phyloP scores from a whole-genome alignment of 1,140 invertebrate genomes.

The Polypedilum pembai region DNA sequence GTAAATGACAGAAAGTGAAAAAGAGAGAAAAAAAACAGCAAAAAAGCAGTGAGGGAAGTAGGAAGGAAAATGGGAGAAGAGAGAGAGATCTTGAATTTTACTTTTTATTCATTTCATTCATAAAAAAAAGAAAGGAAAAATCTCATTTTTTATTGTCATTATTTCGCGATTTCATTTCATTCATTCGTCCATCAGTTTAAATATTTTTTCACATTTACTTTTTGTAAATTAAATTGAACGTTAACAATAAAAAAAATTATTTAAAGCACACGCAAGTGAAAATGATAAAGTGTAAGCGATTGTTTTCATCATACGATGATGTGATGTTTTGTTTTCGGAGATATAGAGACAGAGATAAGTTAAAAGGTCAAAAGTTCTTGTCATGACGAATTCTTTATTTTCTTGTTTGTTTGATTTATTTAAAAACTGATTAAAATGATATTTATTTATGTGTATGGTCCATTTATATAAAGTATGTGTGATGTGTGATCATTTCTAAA shows the following conservation, averaged over 20 bases:
- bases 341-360: slow-evolving; percentile 18
- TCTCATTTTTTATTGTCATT: slow-evolving; percentile 19
- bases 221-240: not conserved
- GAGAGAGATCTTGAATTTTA: not conserved
- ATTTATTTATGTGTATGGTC: slow-evolving; percentile 3
- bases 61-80: not conserved
- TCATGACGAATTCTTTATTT: not conserved
- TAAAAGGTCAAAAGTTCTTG: slow-evolving; percentile 5
- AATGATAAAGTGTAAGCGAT: not conserved
- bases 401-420: not conserved
- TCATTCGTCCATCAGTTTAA: not conserved
- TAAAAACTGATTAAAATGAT: not conserved
- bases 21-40: not conserved
- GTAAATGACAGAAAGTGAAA: no score
- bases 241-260: not conserved
- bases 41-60: not conserved
- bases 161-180: slow-evolving; percentile 13
- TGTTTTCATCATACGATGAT: not conserved
- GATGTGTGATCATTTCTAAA: not conserved
- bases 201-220: not conserved
- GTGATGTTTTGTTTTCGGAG: not conserved
- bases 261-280: not conserved
- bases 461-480: not conserved
- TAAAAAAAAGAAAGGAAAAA: not conserved
- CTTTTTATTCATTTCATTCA: slow-evolving; percentile 3